Base-by-base conservation (phyloP, 2,888 invertebrate genomes). In the Nemotelus pantherinus region DNA sequence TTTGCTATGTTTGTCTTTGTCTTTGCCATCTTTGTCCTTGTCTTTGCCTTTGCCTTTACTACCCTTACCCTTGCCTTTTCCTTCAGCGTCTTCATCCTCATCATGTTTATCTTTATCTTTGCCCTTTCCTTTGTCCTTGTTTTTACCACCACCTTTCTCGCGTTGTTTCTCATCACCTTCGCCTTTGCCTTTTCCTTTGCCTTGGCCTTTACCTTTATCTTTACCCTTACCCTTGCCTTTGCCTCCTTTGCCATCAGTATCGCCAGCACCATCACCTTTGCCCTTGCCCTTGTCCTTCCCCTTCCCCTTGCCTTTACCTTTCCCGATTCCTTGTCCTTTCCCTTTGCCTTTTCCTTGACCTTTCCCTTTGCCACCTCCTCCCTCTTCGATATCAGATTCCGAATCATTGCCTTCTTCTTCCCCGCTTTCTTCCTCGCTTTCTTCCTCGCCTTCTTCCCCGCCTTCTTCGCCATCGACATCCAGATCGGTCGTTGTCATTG, bases 361-460 rank as follows among this genome's bases (percentile, higher is more conserved):
- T 48, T 70, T 55, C 55, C 43, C 5, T n/a, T 25, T 3, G 6
- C 9, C 41, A 60, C 5, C 25, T 45, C 4, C 7, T 47, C 9
- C 7, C 41, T 53, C 53, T 58, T 75, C 76, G 0, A 9, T 70
- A 39, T 63, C 53, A 25, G 25, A 25, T 43, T 76, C 78, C 6
- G 41, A 50, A 3, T 74, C 55, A 25, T 78, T 72, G 45, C 70
- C 70, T 7, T 79, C 64, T 0, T 78, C 76, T 25, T 68, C 60
- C 10, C 39, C 65, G 1, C 74, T 74, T 0, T 82, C 81, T 0
- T 81, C 81, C 10, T 83, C 83, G 48, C 82, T 81, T 10, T 80
- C 79, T 3, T 76, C 58, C 9, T 10, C 48, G 1, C 76, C 76
- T 45, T 71, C 68, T 0, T 81, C 81, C n/a, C 82, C 82, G 43